These are phyloP conservation scores for Clarias gariepinus DNA, from an alignment of 2,113 vertebrate species.

Conservation along the genomic window DNA sequence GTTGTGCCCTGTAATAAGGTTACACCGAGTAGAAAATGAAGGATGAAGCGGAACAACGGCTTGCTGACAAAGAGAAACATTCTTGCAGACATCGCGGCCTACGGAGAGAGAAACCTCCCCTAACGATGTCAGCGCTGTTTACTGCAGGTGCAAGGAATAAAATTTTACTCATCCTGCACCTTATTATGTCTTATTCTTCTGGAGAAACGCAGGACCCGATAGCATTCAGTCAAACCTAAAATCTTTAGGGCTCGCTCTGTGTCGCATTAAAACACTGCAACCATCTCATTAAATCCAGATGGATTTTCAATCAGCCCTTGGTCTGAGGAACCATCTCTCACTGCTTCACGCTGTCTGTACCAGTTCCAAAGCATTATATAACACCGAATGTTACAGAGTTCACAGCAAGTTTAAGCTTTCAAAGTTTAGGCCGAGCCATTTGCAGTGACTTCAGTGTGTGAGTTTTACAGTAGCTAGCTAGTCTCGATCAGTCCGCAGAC, in stretches of 20 bases:
- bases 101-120: background rate
- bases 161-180: background rate
- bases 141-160: conserved; percentile 1
- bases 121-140: background rate
- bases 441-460: background rate
- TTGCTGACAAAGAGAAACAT: conserved; percentile 23
- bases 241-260: background rate
- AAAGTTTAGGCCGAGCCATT: background rate
- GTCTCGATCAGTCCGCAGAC: background rate
- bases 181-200: background rate
- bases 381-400: background rate
- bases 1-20: background rate
- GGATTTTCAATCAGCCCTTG: conserved; percentile 30
- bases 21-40: background rate
- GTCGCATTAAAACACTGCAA: conserved; percentile 25
- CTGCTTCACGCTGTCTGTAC: background rate
- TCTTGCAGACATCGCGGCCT: background rate
- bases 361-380: background rate
- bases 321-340: background rate
- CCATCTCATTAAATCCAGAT: conserved; percentile 24
- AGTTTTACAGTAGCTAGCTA: background rate
- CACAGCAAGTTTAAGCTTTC: background rate
- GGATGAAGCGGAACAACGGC: conserved; percentile 5
- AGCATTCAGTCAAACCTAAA: background rate
- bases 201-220: background rate